phyloP scores from a whole-genome alignment of 2,797 vertebrate genomes.

The Rhincodon typus region DNA sequence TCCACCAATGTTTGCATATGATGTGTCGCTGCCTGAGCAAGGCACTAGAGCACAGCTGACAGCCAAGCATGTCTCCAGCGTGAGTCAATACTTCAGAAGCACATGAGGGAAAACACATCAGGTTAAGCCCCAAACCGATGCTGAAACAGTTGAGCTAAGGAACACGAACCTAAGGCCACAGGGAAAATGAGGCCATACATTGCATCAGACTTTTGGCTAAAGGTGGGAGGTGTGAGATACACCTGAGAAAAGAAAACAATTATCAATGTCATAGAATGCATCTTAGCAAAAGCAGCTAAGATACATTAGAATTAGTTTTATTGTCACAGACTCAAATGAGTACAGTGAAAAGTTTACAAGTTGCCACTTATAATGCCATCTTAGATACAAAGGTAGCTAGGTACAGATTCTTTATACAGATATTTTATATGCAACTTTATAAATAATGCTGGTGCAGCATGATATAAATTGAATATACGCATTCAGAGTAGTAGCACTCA shows the following conservation, averaged over 20 bases:
- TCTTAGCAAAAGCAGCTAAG: background rate
- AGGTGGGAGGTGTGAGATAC: background rate
- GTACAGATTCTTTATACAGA: too few relatives aligned
- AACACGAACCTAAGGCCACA: background rate
- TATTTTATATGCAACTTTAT: background rate
- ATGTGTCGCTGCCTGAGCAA: background rate
- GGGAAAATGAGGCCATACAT: background rate
- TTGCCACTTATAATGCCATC: too few relatives aligned
- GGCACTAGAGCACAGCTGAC: background rate
- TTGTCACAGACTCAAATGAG: too few relatives aligned
- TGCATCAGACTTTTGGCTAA: background rate
- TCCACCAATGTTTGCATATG: background rate
- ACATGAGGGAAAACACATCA: background rate
- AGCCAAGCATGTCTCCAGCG: background rate
- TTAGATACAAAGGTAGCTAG: too few relatives aligned
- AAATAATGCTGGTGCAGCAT: background rate
- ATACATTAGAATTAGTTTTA: too few relatives aligned
- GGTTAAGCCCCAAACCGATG: background rate
- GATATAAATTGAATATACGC: background rate
- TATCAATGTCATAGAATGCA: background rate
- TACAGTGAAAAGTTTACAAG: too few relatives aligned
- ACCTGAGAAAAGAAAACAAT: background rate
- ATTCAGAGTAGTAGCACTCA: background rate
- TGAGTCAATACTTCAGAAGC: background rate
- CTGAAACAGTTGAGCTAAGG: background rate